phyloP scores from a whole-genome alignment of 2,797 vertebrate genomes.

The Manis javanica region DNA sequence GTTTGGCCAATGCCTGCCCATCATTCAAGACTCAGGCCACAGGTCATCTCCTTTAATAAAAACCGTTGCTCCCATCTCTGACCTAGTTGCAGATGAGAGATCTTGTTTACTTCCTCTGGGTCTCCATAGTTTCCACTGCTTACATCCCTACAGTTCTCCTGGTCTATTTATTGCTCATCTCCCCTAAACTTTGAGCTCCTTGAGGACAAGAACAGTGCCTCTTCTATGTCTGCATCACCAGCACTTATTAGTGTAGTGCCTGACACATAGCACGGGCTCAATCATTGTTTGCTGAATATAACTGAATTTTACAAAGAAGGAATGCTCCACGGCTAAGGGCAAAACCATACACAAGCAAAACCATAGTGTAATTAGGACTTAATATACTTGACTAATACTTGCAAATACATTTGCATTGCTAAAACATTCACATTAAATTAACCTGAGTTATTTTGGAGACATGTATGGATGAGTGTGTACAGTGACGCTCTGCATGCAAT shows the following conservation, averaged over 20 bases:
- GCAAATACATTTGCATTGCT: neutral
- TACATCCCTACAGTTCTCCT: neutral
- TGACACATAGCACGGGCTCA: neutral
- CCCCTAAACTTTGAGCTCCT: neutral
- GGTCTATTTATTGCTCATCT: neutral
- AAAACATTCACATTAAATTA: constrained; percentile 36
- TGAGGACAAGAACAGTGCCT: neutral
- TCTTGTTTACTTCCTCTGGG: neutral
- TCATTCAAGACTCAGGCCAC: neutral
- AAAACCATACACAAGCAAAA: constrained; percentile 19
- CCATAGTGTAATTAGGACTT: neutral
- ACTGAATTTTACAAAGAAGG: constrained; percentile 30
- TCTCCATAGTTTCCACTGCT: neutral
- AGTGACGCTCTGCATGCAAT: neutral
- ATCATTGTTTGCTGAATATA: neutral
- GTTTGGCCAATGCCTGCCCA: neutral
- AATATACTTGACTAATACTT: constrained; percentile 9
- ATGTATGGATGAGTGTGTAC: neutral
- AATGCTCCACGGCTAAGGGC: neutral
- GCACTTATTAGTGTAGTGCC: neutral
- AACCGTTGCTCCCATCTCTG: neutral
- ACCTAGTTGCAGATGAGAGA: neutral
- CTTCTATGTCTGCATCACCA: neutral
- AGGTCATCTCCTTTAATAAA: neutral
- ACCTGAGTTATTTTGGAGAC: neutral